Base-by-base conservation (phyloP, 2,888 invertebrate species). In the Anorthoa munda region DNA sequence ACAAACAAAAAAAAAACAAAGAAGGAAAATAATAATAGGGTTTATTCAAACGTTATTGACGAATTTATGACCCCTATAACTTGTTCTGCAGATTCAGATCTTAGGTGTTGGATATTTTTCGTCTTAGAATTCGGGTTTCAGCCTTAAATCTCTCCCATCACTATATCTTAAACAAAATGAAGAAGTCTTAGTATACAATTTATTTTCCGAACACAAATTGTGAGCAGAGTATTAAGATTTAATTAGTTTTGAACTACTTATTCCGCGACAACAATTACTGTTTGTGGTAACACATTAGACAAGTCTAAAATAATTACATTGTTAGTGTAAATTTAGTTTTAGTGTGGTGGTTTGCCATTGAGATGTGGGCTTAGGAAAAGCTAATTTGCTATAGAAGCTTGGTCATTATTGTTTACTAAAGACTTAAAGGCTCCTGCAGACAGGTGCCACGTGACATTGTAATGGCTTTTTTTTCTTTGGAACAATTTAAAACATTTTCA, bases 181-280 rank as follows among this genome's bases (percentile, higher is more conserved):
- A 80, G 45, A 46, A 50, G 11, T 63, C 21, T 60, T 64, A 26
- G 26, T 50, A 39, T 55, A 58, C 1, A 85, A 77, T 75, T 71
- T 79, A 85, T 79, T 81, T 70, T 79, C 56, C 60, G 45, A 50
- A 51, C 58, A 77, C 61, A 70, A 71, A 66, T 50, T 45, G 50
- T 61, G 59, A 55, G 50, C 58, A 48, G 23, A 77, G 75, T 70
- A 73, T 77, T 78, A 79, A 58, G 84, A 71, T 78, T 72, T 78
- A 82, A 86, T 85, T 84, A 72, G 70, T 75, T 85, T 65, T 67
- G 7, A n/a, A 74, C 61, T 46, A 18, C 21, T 75, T 83, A 76
- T 76, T 74, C 68, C 18, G 21, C 26, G 72, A 76, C 77, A 72
- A 59, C 69, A 74, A 75, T 70, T 77, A 67, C 66, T 63, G 77